Evolutionary conservation across 2,113 vertebrate genomes (phyloP).

Genomic region (Chaetorhynchus papuensis): DNA sequence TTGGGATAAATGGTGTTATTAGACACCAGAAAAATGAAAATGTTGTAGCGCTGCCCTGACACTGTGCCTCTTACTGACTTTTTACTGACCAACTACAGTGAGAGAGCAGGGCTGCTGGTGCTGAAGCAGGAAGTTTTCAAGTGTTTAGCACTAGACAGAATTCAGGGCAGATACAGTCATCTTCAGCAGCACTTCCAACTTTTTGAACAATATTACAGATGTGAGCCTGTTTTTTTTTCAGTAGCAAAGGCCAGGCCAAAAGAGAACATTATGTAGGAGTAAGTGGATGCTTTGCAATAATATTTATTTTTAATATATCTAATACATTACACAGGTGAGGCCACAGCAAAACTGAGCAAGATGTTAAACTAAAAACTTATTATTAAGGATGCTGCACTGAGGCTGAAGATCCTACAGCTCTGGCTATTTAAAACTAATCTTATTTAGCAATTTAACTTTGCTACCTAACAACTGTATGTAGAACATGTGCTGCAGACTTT

Average conservation of each 20-base stretch:
- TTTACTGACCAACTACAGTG: not conserved
- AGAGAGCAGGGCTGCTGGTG: not conserved
- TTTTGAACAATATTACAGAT: not conserved
- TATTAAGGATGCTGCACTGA: not conserved
- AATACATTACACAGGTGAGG: not conserved
- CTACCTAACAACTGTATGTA: not conserved
- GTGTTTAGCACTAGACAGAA: not conserved
- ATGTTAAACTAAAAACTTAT: not conserved
- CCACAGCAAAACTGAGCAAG: not conserved
- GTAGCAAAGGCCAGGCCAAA: not conserved
- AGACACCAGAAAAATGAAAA: not conserved
- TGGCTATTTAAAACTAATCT: not conserved
- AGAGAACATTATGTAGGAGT: not conserved
- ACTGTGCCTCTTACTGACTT: not conserved
- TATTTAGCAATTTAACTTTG: not conserved
- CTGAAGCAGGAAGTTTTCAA: not conserved
- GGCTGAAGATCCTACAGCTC: not conserved
- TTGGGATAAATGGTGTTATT: not conserved
- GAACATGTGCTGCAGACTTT: not conserved
- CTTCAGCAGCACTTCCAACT: not conserved
- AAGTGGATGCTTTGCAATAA: not conserved
- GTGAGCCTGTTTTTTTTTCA: not conserved
- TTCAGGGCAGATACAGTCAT: not conserved
- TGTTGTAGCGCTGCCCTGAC: not conserved
- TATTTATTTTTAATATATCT: not conserved